Evolutionary conservation across 2,113 vertebrate species (phyloP), one percentile per base, ranked within the genome.

Genomic region (Psettodes erumei): DNA sequence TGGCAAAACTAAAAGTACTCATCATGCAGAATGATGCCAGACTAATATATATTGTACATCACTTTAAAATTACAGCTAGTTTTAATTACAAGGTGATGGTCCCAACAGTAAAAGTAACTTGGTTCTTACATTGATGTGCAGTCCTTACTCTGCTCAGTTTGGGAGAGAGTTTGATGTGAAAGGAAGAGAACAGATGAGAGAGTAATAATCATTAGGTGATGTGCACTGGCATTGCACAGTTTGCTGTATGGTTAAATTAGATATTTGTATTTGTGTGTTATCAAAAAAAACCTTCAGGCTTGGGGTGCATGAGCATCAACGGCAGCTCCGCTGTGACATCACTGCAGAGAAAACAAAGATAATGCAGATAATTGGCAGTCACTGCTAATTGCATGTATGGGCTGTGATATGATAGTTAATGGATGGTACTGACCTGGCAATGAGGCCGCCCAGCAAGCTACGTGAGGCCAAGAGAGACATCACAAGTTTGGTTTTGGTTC

Each of bases 361-460:
- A 11, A 11, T 3, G 27, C 33, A 45, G 1, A 47, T 18, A 42
- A 6, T 4, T 27, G 16, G 8, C 1, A 16, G 8, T 32, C 6
- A 19, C 10, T 40, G 53, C 23, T 65, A 6, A 40, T 16, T 28
- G 3, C 1, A 27, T 65, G 18, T 33, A 5, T 27, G 3, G 6
- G 8, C 4, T 58, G 37, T 38, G 40, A 73, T 43, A 12, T 54
- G n/a, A 71, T 16, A 13, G 0, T 18, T 25, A 38, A 64, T 42
- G 6, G 43, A 51, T 7, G 4, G 19, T 6, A 40, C 87, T 95
- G 86, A 97, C 95, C 96, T 97, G 88, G 96, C 82, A 60, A 92
- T 96, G 77, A 97, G 95, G 60, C 96, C 95, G 8, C 95, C 94
- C 84, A 97, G 90, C 83, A 96, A 92, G 63, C 96, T 97, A 79